Evolutionary conservation across 2,797 vertebrate species (phyloP).

Genomic region (Esox masquinongy): DNA sequence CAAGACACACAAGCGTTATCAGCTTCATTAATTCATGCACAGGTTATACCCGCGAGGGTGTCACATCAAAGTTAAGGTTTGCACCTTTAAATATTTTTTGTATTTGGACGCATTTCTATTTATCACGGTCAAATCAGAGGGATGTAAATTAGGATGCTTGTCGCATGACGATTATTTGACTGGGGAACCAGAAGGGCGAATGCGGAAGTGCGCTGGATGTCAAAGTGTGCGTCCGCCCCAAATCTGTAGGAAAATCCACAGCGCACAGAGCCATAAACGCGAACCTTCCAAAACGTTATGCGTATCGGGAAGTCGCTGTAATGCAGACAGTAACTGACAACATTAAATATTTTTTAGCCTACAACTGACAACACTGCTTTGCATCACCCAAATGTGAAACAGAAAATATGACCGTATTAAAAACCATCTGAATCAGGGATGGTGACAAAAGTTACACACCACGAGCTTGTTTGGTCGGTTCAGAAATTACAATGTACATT

Average conservation of each 20-base stretch:
- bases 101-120: neutral
- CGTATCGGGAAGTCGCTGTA: neutral
- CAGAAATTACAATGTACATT: neutral
- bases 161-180: conserved; percentile 3
- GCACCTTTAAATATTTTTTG: neutral
- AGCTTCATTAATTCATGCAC: neutral
- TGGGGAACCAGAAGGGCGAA: neutral
- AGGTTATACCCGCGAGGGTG: neutral
- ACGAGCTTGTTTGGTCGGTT: neutral
- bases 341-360: neutral
- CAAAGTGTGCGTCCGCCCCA: neutral
- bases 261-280: neutral
- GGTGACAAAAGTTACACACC: neutral
- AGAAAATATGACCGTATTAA: neutral
- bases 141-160: neutral
- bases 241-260: neutral
- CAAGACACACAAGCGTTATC: too few species aligned
- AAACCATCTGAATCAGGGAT: neutral
- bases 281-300: neutral
- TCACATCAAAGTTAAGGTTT: neutral
- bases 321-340: neutral
- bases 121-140: neutral
- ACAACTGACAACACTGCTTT: neutral
- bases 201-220: neutral
- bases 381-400: neutral